Evolutionary conservation across 2,888 invertebrate genomes (phyloP), one percentile per base, ranked within the genome.

Genomic region (Gymnosoma rotundatum): DNA sequence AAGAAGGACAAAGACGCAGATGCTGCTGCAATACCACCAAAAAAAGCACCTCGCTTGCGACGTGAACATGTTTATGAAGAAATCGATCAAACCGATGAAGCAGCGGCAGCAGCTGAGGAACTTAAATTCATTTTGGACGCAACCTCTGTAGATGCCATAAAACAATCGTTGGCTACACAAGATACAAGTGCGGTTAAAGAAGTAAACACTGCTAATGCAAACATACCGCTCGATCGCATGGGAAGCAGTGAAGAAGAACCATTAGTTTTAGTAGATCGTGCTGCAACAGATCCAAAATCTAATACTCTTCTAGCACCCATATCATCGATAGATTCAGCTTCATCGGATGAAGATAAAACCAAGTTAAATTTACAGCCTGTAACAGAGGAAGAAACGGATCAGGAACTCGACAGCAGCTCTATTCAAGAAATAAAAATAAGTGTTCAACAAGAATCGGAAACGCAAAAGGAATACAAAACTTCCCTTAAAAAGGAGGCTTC

Each of bases 51-150:
- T 7, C 92, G 93, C 79, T 93, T 93, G 88, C 93, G 93, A 85
- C 94, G 94, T 87, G 94, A 94, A 85, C 94, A 94, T 88, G 94
- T 94, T 81, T 94, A 94, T 86, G 94, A 94, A 91, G 94, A 94
- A 83, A 94, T 94, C 86, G 94, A 93, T 7, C 89, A 88, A 25
- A 60, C 66, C 3, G 85, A 85, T 10, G 87, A 86, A 12, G 14
- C 85, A 54, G 25, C 73, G 69, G 21, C 78, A 36, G 21, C 54
- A 58, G 76, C 78, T 16, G 74, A 76, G 9, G 87, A 88, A 79
- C 87, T 89, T 18, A 89, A 89, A 12, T 88, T 88, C 42, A 88
- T 90, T 42, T 85, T 90, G 25, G 88, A 91, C 84, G 87, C 90
- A 14, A 89, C 89, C 6, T 83, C 90, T 14, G 89, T 91, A 16